phyloP scores from a whole-genome alignment of 2,888 invertebrate genomes.

The Apocheima hispidaria region DNA sequence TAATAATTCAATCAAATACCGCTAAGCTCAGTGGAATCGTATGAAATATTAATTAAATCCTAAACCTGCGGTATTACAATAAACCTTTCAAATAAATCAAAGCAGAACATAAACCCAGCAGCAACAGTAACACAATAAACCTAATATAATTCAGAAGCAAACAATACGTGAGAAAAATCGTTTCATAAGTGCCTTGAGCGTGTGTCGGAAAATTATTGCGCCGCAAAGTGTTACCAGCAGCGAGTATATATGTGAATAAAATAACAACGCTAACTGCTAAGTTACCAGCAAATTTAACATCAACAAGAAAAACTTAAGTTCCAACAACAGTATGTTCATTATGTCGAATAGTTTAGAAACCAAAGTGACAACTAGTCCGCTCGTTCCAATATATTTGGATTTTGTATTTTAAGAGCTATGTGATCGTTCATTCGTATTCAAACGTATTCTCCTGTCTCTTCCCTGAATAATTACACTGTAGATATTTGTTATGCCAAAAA shows the following conservation, averaged over 20 bases:
- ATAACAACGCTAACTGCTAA: slow-evolving; percentile 13
- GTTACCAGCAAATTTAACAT: background rate
- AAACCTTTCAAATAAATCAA: slow-evolving; percentile 11
- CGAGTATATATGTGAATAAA: slow-evolving; percentile 24
- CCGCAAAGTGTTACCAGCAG: slow-evolving; percentile 26
- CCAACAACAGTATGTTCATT: background rate
- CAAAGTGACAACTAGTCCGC: too few relatives aligned
- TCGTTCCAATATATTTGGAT: too few relatives aligned
- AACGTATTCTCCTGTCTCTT: too few relatives aligned
- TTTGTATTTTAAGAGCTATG: too few relatives aligned
- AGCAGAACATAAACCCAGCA: slow-evolving; percentile 18
- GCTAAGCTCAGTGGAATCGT: too few relatives aligned
- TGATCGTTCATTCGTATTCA: too few relatives aligned
- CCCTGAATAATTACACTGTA: too few relatives aligned
- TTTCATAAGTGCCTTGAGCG: slow-evolving; percentile 39
- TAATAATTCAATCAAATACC: too few relatives aligned
- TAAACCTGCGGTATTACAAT: slow-evolving; percentile 8
- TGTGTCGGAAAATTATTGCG: slow-evolving; percentile 38
- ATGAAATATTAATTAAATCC: background rate
- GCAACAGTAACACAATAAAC: slow-evolving; percentile 25
- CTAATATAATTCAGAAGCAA: slow-evolving; percentile 33
- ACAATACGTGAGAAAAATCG: slow-evolving; percentile 44
- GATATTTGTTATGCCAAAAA: too few relatives aligned
- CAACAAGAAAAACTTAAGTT: background rate
- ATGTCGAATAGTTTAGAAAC: too few relatives aligned